phyloP scores from a whole-genome alignment of 2,888 invertebrate genomes.

The Ectropis crepuscularia region DNA sequence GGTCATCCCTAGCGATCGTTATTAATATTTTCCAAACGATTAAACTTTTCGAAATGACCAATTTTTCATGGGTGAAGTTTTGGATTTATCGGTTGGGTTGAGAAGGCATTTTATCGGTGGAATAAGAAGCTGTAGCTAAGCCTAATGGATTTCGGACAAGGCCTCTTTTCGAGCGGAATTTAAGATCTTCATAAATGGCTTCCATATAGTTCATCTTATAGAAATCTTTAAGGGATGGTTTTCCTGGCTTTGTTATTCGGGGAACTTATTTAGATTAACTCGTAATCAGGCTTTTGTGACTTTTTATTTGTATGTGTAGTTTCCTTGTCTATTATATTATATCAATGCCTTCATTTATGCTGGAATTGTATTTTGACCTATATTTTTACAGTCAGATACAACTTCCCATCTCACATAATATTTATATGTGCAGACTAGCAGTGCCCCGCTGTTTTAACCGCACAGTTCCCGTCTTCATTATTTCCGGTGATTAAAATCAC shows the following conservation, averaged over 20 bases:
- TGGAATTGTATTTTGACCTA: not conserved
- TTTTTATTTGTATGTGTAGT: constrained; percentile 2
- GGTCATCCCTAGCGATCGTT: constrained; percentile 44
- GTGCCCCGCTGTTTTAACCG: too few relatives aligned
- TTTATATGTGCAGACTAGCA: too few relatives aligned
- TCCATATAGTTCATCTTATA: constrained; percentile 9
- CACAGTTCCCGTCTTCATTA: too few relatives aligned
- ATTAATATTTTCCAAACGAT: constrained; percentile 46
- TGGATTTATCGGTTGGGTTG: constrained; percentile 38
- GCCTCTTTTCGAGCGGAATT: constrained; percentile 20
- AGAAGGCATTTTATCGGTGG: constrained; percentile 36
- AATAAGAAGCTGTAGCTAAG: constrained; percentile 28
- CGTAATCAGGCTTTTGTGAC: constrained; percentile 5
- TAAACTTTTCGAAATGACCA: constrained; percentile 43
- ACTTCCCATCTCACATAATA: too few relatives aligned
- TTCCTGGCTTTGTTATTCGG: constrained; percentile 8
- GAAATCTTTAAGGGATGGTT: constrained; percentile 2
- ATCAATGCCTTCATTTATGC: too few relatives aligned
- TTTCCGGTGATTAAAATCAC: too few relatives aligned
- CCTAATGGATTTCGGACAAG: constrained; percentile 32
- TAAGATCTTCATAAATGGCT: constrained; percentile 26
- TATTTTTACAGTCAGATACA: not conserved
- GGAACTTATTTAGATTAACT: constrained; percentile 7
- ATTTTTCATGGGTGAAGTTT: constrained; percentile 42
- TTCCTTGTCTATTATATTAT: not conserved